Percentiles rank a stretch among this genome's conserved stretches.
Evolutionary conservation across 2,797 vertebrate species (phyloP).

Genomic region (Coracias cyanogaster): DNA sequence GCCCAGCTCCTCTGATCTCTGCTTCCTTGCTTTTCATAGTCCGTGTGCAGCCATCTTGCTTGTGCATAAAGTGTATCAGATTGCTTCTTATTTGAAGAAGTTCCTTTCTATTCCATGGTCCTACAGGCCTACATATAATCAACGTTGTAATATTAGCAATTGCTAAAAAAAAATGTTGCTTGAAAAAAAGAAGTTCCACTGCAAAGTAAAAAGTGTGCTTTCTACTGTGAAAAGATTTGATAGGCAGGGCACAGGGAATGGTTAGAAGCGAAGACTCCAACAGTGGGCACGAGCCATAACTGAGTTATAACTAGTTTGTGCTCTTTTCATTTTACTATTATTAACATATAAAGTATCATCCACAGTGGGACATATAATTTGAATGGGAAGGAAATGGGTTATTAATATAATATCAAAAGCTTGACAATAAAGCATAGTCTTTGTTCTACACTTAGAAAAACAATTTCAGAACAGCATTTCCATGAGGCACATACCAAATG

Average conservation of each 20-base stretch:
- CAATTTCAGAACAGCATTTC: not conserved
- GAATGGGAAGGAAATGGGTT: not conserved
- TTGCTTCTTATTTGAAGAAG: not conserved
- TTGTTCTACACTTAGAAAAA: not conserved
- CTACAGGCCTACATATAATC: not conserved
- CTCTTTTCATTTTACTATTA: not conserved
- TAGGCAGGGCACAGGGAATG: not conserved
- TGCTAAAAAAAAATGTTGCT: not conserved
- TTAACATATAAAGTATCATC: not conserved
- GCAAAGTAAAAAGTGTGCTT: not conserved
- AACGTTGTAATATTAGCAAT: not conserved
- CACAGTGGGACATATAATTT: not conserved
- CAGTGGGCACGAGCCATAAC: not conserved
- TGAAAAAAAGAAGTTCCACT: not conserved
- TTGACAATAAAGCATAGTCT: not conserved
- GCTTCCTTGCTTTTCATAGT: not conserved
- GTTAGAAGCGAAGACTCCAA: not conserved
- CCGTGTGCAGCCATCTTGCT: not conserved
- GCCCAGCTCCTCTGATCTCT: not conserved
- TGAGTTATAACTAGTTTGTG: not conserved
- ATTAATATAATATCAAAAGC: constrained; percentile 11
- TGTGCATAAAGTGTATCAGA: not conserved
- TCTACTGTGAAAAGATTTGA: not conserved
- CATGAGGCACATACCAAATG: not conserved
- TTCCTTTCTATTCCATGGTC: not conserved